Evolutionary conservation across 2,888 invertebrate genomes (phyloP), one percentile per base, ranked within the genome.

Genomic region (Andrena fulva): DNA sequence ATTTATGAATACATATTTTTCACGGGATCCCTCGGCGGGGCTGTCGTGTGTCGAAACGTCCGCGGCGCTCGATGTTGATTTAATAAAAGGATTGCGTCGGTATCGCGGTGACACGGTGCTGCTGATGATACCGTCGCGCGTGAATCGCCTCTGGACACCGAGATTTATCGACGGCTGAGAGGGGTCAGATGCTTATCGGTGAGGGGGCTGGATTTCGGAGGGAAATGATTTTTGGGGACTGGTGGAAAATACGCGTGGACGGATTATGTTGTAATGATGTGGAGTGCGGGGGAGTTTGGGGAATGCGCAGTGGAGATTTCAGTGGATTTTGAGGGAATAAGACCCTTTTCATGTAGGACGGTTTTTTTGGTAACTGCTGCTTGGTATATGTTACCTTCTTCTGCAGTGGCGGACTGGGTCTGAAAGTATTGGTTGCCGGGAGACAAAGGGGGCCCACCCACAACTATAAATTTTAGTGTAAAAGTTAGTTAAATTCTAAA

Each of bases 1-100:
- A 84, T 82, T 82, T 82, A 84, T 82, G 84, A 79, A 79, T 82
- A 56, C 56, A 56, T 56, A 79, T 79, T 79, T 80, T 76, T 72
- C 80, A 56, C 31, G 8, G 8, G 35, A 42, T 31, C 66, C 24
- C 56, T 54, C 56, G 7, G n/a, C 2, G 24, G 24, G 69, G 20
- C 2, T 42, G 42, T 8, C 12, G 59, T 33, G 27, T 56, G 56
- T 42, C 63, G 63, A 63, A 63, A 63, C 12, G 62, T 20, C 63
- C 20, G 10, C 35, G 35, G 63, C 24, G 8, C 20, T 42, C 35
- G 63, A 70, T 48, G 69, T 70, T 70, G 69, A 70, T 70, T 70
- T 59, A 59, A 70, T 70, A 70, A 70, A 70, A 70, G 69, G 56
- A 70, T 29, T 33, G 33, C n/a, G 54, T 33, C 33, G 68, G 54